Percentiles rank a stretch among this genome's conserved stretches.
Conservation (phyloP, 2,888 invertebrate species). For the Lochmaea capreae region DNA sequence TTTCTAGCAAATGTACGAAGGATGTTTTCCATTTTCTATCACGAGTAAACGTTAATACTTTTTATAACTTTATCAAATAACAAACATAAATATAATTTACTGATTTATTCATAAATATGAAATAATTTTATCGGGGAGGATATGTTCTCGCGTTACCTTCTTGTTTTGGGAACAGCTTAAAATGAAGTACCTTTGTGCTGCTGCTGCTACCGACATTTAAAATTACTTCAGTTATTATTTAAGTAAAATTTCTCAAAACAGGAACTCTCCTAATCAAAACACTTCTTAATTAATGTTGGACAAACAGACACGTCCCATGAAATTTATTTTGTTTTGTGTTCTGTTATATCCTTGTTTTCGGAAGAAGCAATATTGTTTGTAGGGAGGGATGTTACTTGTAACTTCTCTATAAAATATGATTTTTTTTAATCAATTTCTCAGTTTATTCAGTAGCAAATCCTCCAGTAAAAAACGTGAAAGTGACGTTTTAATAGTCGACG, state of each 20-base stretch:
- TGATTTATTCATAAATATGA: no score
- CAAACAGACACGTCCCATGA: conserved; percentile 34
- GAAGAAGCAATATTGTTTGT: conserved; percentile 24
- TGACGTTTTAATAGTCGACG: no score
- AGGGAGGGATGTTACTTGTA: not conserved
- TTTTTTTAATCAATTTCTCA: no score
- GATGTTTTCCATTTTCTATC: no score
- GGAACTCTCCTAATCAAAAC: conserved; percentile 37
- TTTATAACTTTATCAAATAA: no score
- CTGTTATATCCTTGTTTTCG: conserved; percentile 24
- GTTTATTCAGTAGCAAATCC: no score
- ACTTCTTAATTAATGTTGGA: conserved; percentile 37
- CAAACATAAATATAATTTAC: no score
- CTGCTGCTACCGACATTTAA: conserved; percentile 34
- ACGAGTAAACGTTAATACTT: no score
- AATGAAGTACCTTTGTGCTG: conserved; percentile 11
- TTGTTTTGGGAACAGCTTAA: not conserved
- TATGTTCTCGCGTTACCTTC: conserved; percentile 13
- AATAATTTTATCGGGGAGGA: no score
- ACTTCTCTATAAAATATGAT: no score
- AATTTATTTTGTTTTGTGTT: conserved; percentile 29
- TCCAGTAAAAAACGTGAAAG: no score
- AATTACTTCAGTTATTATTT: conserved; percentile 42
- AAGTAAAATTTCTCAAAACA: conserved; percentile 38
- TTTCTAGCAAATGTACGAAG: no score